phyloP scores from a whole-genome alignment of 2,113 vertebrate species.

The Nansenia antarctica region DNA sequence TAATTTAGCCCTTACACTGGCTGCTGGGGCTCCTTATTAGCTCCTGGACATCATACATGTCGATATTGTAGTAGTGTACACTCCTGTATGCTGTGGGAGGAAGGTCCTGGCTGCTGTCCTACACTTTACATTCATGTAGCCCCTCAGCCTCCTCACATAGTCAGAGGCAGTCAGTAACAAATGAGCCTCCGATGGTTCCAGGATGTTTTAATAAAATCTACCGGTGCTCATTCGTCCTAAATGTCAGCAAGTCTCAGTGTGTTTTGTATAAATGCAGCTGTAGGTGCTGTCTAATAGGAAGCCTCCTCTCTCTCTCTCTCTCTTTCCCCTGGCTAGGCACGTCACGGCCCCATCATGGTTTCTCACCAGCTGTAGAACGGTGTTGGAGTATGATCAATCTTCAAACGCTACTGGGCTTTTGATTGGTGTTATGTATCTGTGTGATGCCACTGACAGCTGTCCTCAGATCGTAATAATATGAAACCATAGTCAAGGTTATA shows the following conservation, averaged over 20 bases:
- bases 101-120: constrained; percentile 2
- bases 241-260: constrained; percentile 49
- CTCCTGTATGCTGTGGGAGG: neutral
- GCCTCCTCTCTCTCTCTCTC: neutral
- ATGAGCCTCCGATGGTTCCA: constrained; percentile 35
- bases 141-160: constrained; percentile 4
- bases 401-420: neutral
- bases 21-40: neutral
- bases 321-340: neutral
- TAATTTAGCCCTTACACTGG: too few species aligned
- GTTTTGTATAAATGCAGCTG: constrained; percentile 49
- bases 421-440: neutral
- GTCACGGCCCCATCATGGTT: neutral
- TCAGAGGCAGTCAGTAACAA: constrained; percentile 24
- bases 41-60: neutral
- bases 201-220: constrained; percentile 33
- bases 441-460: neutral
- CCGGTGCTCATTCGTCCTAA: constrained; percentile 48
- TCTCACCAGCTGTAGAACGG: constrained; percentile 1
- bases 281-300: neutral
- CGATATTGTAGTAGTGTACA: constrained; percentile 4
- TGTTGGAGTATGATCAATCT: neutral
- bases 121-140: constrained; percentile 33
- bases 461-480: neutral
- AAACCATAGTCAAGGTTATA: too few species aligned